Evolutionary conservation across 2,113 vertebrate genomes (phyloP).

Genomic region (Lagopus leucura): DNA sequence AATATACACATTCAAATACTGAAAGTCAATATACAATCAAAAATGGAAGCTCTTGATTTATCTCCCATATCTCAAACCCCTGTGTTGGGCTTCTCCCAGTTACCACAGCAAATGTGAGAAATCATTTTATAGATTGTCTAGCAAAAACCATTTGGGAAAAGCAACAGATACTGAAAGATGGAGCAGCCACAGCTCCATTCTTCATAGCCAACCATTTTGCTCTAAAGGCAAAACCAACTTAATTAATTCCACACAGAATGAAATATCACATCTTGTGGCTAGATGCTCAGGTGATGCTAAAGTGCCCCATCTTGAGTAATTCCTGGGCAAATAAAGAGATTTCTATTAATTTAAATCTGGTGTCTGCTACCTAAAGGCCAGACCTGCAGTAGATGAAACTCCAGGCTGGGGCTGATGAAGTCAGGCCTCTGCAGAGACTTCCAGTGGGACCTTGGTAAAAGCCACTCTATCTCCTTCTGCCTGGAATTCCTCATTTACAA

Average conservation of each 20-base stretch:
- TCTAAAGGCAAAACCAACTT: neutral
- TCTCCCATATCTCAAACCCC: too few relatives aligned
- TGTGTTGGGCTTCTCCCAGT: neutral
- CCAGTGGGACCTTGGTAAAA: neutral
- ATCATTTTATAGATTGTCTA: neutral
- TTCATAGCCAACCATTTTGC: neutral
- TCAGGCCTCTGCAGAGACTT: neutral
- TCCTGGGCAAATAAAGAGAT: neutral
- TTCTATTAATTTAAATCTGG: neutral
- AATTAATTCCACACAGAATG: neutral
- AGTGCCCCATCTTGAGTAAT: neutral
- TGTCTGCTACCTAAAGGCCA: neutral
- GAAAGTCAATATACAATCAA: neutral
- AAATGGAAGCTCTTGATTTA: neutral
- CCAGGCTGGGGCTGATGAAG: neutral
- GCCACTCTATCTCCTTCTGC: neutral
- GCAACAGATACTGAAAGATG: neutral
- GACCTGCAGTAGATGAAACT: neutral
- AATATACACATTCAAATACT: neutral
- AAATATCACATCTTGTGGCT: neutral
- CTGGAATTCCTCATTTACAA: neutral
- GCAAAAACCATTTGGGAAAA: neutral
- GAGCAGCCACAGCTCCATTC: neutral
- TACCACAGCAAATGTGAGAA: neutral
- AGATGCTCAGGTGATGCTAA: neutral